A percentile compares a stretch with the other conserved stretches of the same genome.
phyloP scores from a whole-genome alignment of 2,797 vertebrate species.

The Choloepus didactylus region DNA sequence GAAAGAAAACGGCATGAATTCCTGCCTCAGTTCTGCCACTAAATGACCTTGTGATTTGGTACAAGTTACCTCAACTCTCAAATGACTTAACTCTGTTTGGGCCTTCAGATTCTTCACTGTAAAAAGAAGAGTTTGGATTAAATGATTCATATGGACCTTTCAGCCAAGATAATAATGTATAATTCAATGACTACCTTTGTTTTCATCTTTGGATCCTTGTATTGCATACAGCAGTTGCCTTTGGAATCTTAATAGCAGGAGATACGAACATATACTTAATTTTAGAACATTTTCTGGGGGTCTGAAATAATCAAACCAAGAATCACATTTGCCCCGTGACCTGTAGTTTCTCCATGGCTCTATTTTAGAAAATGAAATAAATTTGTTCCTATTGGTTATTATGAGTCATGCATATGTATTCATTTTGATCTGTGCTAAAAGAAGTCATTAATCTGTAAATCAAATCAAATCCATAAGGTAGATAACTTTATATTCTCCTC shows the following conservation, averaged over 20 bases:
- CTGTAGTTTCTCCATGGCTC: background rate
- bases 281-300: background rate
- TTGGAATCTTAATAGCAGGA: background rate
- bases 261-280: background rate
- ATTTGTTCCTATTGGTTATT: constrained; percentile 72
- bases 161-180: background rate
- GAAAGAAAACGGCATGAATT: background rate
- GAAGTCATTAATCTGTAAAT: constrained; percentile 67
- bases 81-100: background rate
- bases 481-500: constrained; percentile 47
- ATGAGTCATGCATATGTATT: constrained; percentile 56
- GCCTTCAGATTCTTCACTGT: background rate
- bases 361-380: constrained; percentile 63
- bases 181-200: background rate
- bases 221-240: background rate
- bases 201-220: background rate
- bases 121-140: background rate
- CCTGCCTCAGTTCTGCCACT: background rate
- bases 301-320: background rate
- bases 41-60: background rate
- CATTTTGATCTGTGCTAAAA: constrained; percentile 58
- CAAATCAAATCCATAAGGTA: constrained; percentile 59
- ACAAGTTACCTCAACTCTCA: background rate
- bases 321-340: background rate
- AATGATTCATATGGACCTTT: background rate